Conservation (phyloP, 2,797 vertebrate genomes). For the Odontamblyopus lacepedii region DNA sequence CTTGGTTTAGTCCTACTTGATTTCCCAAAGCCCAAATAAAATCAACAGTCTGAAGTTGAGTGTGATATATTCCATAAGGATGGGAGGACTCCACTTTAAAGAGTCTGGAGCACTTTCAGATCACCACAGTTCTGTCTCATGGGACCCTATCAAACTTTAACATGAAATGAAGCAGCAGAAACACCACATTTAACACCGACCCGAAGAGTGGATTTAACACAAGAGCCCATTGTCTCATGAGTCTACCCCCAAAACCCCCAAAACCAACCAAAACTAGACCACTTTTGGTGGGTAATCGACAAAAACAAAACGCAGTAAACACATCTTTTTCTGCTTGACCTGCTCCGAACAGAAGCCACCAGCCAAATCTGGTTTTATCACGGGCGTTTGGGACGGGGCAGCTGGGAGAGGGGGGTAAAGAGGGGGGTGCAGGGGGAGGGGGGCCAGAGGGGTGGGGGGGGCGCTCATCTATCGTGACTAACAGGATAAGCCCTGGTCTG, state of each 20-base stretch:
- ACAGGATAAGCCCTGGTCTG: constrained; percentile 78
- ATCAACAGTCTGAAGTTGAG: too few species aligned
- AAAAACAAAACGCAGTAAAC: constrained; percentile 73
- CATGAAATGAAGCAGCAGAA: constrained; percentile 70
- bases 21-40: too few species aligned
- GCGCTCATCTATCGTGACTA: constrained; percentile 81
- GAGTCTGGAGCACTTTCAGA: neutral
- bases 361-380: constrained; percentile 74
- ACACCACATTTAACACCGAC: constrained; percentile 51
- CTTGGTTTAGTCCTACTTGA: too few species aligned
- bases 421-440: constrained; percentile 48
- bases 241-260: constrained; percentile 37
- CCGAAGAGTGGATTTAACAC: constrained; percentile 56
- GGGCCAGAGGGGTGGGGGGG: constrained; percentile 38
- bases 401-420: constrained; percentile 57
- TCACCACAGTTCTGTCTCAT: constrained; percentile 21
- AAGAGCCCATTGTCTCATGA: constrained; percentile 64
- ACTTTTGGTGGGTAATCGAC: constrained; percentile 46
- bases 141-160: constrained; percentile 53
- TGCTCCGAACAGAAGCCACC: constrained; percentile 72
- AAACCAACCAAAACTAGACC: constrained; percentile 44
- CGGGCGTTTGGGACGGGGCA: constrained; percentile 57
- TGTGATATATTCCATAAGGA: constrained; percentile 7
- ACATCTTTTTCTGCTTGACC: constrained; percentile 77
- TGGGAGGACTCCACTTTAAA: neutral